Base-by-base conservation (phyloP, 2,113 vertebrate genomes). In the Chamaetylas fuelleborni region DNA sequence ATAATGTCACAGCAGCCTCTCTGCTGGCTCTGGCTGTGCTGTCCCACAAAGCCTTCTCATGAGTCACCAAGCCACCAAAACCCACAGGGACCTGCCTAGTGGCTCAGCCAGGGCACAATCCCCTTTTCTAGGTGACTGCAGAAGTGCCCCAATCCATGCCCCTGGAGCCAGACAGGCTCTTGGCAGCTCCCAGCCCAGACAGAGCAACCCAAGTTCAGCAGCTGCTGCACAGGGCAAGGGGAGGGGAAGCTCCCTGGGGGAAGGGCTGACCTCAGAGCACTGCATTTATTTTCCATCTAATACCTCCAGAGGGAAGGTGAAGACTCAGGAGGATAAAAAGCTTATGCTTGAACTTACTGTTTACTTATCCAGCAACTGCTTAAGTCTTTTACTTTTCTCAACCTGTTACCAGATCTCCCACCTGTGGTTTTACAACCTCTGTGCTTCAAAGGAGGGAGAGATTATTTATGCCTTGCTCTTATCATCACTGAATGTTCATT, bases 1-100 rank as follows among this genome's bases (percentile, higher is more conserved):
- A 99, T 99, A 42, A 16, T 5, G 74, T 22, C 54, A 33, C 61
- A 73, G 64, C 84, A 80, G 65, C 64, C 51, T 43, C 84, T 31
- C 77, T 78, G 76, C 76, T 81, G 79, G 0, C 34, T 74, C 56
- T 64, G 29, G 4, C 42, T 0, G 28, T 50, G 71, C 62, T 51
- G 57, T 7, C 62, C 85, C 74, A 80, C 56, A 40, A 61, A 82
- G 14, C 66, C 61, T 77, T n/a, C 88, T 92, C 83, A 62, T 34
- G 6, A 36, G 86, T 19, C 0, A 43, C 33, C 12, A 12, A 64
- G 70, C 34, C 81, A 40, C 67, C 50, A 31, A 34, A 77, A 51
- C 3, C n/a, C 86, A 69, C 20, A 4, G 1, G 17, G 40, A 24
- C 25, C 89, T 8, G 43, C 17, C 14, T 60, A 47, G 31, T 4